Conservation (phyloP, 2,113 vertebrate species). For the Pseudorhombus dupliciocellatus region DNA sequence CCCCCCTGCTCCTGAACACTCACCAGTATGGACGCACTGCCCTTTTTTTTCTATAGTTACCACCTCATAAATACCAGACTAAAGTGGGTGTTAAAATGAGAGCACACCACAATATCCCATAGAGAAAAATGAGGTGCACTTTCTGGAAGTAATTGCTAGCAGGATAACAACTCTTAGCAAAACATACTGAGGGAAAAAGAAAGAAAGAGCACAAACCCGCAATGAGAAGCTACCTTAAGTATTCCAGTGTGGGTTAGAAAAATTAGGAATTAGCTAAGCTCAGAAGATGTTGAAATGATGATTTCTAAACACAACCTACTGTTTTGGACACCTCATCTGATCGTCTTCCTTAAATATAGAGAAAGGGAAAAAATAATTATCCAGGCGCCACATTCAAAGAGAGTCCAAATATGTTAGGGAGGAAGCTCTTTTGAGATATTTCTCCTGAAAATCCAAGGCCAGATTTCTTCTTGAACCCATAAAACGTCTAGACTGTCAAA, state of each 20-base stretch:
- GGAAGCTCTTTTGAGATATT: conserved; percentile 40
- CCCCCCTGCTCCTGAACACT: conserved; percentile 28
- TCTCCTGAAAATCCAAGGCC: conserved; percentile 57
- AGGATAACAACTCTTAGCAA: conserved; percentile 22
- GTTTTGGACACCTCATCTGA: neutral
- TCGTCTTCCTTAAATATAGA: neutral
- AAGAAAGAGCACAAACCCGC: conserved; percentile 3
- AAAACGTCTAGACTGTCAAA: conserved; percentile 79
- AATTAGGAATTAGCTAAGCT: neutral
- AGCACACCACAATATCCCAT: conserved; percentile 52
- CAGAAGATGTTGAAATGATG: neutral
- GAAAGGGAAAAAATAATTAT: conserved; percentile 8
- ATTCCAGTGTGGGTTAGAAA: neutral
- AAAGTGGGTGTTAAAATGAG: conserved; percentile 71
- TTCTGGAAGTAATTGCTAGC: conserved; percentile 44
- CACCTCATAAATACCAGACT: conserved; percentile 73
- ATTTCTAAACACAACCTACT: neutral
- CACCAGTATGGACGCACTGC: conserved; percentile 28
- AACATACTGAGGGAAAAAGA: conserved; percentile 4
- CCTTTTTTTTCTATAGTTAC: conserved; percentile 54
- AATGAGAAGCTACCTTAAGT: conserved; percentile 8
- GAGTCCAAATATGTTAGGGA: conserved; percentile 20
- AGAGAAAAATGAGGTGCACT: conserved; percentile 32
- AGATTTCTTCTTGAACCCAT: conserved; percentile 72
- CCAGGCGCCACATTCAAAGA: neutral